phyloP scores from a whole-genome alignment of 2,888 invertebrate species.

The Neoitamus cyanurus region DNA sequence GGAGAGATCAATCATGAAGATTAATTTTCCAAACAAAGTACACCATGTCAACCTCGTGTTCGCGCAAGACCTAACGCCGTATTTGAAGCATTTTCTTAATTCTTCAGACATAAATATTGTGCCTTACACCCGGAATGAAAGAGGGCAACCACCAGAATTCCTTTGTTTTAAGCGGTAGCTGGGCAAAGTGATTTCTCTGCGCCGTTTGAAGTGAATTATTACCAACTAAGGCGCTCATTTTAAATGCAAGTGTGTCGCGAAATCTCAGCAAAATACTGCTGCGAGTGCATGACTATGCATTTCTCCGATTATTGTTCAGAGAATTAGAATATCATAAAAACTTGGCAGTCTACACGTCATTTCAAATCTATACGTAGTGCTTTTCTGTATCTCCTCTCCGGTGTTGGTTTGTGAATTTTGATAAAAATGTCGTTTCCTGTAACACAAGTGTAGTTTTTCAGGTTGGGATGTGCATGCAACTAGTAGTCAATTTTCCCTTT shows the following conservation, averaged over 20 bases:
- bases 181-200: conserved; percentile 49
- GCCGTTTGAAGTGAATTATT: conserved; percentile 50
- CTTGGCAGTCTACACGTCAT: too few relatives aligned
- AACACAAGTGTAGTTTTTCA: too few relatives aligned
- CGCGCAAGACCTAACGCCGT: neutral
- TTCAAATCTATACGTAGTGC: too few relatives aligned
- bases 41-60: neutral
- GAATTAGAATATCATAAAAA: neutral
- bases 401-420: too few relatives aligned
- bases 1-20: conserved; percentile 39
- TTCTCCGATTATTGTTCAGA: neutral
- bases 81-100: conserved; percentile 23
- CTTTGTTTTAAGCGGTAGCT: neutral
- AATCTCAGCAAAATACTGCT: neutral
- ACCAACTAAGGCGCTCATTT: conserved; percentile 46
- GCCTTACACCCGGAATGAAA: conserved; percentile 17
- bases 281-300: neutral
- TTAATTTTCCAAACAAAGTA: conserved; percentile 28
- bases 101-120: conserved; percentile 13
- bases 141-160: conserved; percentile 28
- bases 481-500: too few relatives aligned
- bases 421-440: too few relatives aligned
- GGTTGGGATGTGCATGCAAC: too few relatives aligned
- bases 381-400: too few relatives aligned
- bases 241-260: neutral